A percentile compares a stretch with the other conserved stretches of the same genome.
These are phyloP conservation scores for Chymomyza caudatula DNA, from an alignment of 2,888 invertebrate species.

Conservation along the genomic window DNA sequence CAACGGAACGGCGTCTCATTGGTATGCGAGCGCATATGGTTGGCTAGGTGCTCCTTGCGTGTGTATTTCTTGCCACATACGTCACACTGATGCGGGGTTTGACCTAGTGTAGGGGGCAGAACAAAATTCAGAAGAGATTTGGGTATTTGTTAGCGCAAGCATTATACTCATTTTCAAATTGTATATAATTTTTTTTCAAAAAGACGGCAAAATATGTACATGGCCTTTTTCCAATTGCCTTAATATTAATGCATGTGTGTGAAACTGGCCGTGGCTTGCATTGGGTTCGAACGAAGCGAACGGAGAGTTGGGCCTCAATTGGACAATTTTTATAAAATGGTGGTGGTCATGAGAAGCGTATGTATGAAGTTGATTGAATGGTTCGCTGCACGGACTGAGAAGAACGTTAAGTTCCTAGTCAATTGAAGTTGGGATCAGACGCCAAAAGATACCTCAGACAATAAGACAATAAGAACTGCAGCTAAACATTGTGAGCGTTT, in stretches of 20 bases:
- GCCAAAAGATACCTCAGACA: conserved; percentile 26
- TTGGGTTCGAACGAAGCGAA: conserved; percentile 69
- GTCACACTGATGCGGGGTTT: conserved; percentile 92
- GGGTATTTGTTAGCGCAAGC: conserved; percentile 27
- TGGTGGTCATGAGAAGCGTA: neutral
- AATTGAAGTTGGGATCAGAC: conserved; percentile 26
- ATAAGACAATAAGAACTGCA: neutral
- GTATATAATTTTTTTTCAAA: too few relatives aligned
- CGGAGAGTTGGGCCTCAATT: conserved; percentile 51
- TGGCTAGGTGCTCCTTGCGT: conserved; percentile 91
- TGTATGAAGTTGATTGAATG: conserved; percentile 25
- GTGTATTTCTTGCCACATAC: conserved; percentile 93
- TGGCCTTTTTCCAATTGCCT: neutral
- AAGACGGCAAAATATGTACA: neutral
- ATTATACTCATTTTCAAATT: conserved; percentile 15
- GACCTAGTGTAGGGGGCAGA: conserved; percentile 80
- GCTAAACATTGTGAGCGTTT: neutral
- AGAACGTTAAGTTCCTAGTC: conserved; percentile 41
- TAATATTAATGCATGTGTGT: conserved; percentile 40
- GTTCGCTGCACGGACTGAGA: conserved; percentile 7
- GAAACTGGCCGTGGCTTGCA: conserved; percentile 70
- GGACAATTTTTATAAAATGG: neutral
- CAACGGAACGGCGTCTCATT: conserved; percentile 93
- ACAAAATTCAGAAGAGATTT: neutral
- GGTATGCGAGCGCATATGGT: conserved; percentile 92